A percentile compares a stretch with the other conserved stretches of the same genome.
These are phyloP conservation scores for Paraescarpia echinospica DNA, from an alignment of 1,140 invertebrate genomes.

Conservation along the genomic window DNA sequence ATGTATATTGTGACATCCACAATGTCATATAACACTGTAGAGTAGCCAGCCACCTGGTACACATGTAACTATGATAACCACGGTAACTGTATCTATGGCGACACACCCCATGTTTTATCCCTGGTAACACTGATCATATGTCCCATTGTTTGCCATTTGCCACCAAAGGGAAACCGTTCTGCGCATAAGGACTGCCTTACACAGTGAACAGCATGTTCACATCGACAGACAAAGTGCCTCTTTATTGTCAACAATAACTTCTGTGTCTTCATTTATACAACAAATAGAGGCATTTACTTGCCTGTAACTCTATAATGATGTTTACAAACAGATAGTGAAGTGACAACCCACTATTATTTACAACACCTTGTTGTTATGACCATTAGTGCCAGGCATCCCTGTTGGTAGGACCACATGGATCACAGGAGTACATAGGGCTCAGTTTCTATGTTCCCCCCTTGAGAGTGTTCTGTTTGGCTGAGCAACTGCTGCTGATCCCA, in stretches of 20 bases:
- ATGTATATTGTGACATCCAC: not conserved
- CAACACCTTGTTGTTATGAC: not conserved
- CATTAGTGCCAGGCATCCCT: not conserved
- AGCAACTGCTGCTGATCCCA: too few relatives aligned
- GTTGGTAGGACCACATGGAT: not conserved
- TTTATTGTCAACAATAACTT: not conserved
- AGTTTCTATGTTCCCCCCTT: not conserved
- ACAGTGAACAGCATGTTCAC: not conserved
- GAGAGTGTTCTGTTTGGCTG: too few relatives aligned
- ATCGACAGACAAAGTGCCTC: not conserved
- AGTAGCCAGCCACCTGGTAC: not conserved
- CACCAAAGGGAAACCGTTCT: not conserved
- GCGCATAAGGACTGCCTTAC: not conserved
- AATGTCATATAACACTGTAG: not conserved
- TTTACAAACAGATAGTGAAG: not conserved
- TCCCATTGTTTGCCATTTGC: not conserved
- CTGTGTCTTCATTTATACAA: not conserved
- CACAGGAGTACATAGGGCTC: not conserved
- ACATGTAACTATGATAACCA: not conserved
- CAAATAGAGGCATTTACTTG: not conserved
- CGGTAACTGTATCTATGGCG: not conserved
- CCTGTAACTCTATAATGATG: not conserved
- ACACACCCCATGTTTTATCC: not conserved
- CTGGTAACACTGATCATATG: not conserved
- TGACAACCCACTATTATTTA: not conserved